Base-by-base conservation (phyloP, 2,888 invertebrate species). In the Apamea anceps region DNA sequence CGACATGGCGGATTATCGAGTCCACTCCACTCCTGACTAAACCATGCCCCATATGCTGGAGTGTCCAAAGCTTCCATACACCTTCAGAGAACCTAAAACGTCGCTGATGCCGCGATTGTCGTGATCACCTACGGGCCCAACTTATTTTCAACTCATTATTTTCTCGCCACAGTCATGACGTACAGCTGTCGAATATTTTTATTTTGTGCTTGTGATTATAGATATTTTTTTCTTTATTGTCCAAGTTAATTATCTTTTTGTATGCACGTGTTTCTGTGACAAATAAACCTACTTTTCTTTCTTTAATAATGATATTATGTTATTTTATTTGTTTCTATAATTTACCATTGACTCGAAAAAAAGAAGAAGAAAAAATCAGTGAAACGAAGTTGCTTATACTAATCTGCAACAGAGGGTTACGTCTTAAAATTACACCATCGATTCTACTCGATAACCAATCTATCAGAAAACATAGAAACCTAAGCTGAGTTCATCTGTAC, bases 401-500 rank as follows among this genome's bases (percentile, higher is more conserved):
- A 8, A 65, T 13, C 10, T 21, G 4, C n/a, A 15, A n/a, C 0
- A 10, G n/a, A 65, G 21, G 8, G 12, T 45, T 10, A 13, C 5
- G 21, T 28, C 6, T 8, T 37, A 25, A 73, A 54, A 18, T 54
- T 74, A 25, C 37, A 57, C 1, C 32, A 57, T 25, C 3, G 57
- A 57, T 57, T 12, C 32, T 18, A 21, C 21, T 28, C 21, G 5
- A 57, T 25, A 15, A 4, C 32, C 15, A 18, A 51, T 51, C 13
- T 62, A 25, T 18, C 42, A 60, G 32, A 73, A 60, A 73, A 68
- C 18, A 42, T n/a, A n/a, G 13, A 15, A 32, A 32, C 7, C 4
- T 37, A 12, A 74, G 10, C 71, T 63, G 37, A 71, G 73, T 63
- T 77, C 42, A 71, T 60, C 21, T 13, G 86, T 15, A 28, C 75